Evolutionary conservation across 2,888 invertebrate genomes (phyloP).

Genomic region (Nyleta sp.): DNA sequence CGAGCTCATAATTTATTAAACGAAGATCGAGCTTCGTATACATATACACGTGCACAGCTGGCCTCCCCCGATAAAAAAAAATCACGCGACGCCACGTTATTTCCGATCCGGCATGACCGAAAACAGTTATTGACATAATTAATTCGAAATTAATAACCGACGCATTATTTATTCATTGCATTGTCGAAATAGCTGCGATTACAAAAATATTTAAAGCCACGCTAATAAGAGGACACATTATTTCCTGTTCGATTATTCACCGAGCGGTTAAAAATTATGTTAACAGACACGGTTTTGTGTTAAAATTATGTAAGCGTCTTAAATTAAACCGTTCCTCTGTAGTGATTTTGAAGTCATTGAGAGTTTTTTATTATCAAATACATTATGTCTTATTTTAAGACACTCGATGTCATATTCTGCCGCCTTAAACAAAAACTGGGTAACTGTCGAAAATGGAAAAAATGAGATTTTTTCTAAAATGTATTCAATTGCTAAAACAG

Average conservation of each 20-base stretch:
- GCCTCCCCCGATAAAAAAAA: conserved; percentile 6
- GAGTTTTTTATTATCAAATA: neutral
- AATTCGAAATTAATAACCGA: conserved; percentile 39
- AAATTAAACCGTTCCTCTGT: too few species aligned
- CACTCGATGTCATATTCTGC: too few species aligned
- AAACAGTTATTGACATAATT: conserved; percentile 43
- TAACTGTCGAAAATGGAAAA: neutral
- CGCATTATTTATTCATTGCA: conserved; percentile 33
- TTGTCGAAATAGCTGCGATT: conserved; percentile 16
- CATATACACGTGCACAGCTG: neutral
- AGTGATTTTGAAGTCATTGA: too few species aligned
- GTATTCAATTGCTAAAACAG: too few species aligned
- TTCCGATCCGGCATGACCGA: conserved; percentile 18
- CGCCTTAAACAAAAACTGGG: conserved; percentile 3
- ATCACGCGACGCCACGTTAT: conserved; percentile 13
- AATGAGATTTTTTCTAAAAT: neutral
- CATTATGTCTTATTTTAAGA: too few species aligned
- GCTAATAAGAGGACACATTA: conserved; percentile 32
- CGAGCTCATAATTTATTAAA: conserved; percentile 54
- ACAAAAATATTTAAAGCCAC: conserved; percentile 39
- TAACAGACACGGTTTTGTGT: too few species aligned
- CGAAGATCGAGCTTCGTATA: conserved; percentile 28
- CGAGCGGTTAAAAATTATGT: conserved; percentile 10
- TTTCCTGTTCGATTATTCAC: conserved; percentile 41
- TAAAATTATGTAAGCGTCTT: too few species aligned